Percentiles rank a stretch among this genome's conserved stretches.
Evolutionary conservation across 2,888 invertebrate species (phyloP).

Genomic region (Archips crataeganus): DNA sequence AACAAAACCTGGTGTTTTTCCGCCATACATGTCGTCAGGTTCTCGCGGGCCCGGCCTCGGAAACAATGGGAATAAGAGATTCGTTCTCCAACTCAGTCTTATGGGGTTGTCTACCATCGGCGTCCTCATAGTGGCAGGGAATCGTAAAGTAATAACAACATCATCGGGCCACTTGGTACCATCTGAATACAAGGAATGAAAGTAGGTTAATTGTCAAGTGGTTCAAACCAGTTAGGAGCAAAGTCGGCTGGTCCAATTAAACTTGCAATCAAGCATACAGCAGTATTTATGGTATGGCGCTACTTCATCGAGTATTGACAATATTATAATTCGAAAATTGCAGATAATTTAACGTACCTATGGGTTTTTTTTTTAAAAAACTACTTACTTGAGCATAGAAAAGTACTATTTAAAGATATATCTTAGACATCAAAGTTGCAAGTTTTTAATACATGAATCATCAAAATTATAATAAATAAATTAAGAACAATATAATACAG

Average conservation of each 20-base stretch:
- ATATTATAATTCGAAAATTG: background rate
- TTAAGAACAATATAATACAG: too few species aligned
- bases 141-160: conserved; percentile 85
- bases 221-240: background rate
- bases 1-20: conserved; percentile 84
- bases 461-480: too few species aligned
- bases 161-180: conserved; percentile 80
- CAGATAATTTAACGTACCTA: background rate
- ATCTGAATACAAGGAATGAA: conserved; percentile 55
- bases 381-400: too few species aligned
- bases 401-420: too few species aligned
- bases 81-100: conserved; percentile 89
- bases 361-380: too few species aligned
- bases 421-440: too few species aligned
- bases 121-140: conserved; percentile 88
- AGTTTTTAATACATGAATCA: too few species aligned
- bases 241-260: background rate
- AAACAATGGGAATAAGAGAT: conserved; percentile 88
- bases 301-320: background rate
- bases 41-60: conserved; percentile 90
- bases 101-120: conserved; percentile 74
- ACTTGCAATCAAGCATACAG: background rate
- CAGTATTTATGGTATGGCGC: background rate
- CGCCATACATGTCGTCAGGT: conserved; percentile 74
- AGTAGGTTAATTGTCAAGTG: conserved; percentile 2